phyloP scores from a whole-genome alignment of 2,113 vertebrate genomes.

The Tursiops truncatus region DNA sequence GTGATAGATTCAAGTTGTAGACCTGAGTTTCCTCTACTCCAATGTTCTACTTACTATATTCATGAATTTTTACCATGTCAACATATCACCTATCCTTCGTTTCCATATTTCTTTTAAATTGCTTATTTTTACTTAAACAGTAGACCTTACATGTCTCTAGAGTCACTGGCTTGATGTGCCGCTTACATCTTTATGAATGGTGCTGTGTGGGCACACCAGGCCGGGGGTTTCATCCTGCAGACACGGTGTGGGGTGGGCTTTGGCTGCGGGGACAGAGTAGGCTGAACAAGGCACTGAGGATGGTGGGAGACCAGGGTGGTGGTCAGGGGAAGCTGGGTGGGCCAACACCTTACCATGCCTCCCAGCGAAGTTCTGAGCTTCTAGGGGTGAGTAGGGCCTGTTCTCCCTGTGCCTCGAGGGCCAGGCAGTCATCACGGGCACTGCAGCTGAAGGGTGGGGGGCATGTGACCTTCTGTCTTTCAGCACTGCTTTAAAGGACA shows the following conservation, averaged over 20 bases:
- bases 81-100: not conserved
- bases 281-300: not conserved
- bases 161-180: not conserved
- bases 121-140: not conserved
- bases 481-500: constrained; percentile 99
- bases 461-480: constrained; percentile 59
- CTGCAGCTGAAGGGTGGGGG: not conserved
- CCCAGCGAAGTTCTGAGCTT: not conserved
- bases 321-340: not conserved
- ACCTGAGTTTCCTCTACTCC: fast-evolving
- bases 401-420: not conserved
- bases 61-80: not conserved
- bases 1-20: not conserved
- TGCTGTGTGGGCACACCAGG: not conserved
- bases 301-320: fast-evolving
- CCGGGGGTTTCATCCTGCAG: too few relatives aligned
- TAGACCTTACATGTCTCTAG: not conserved
- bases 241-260: fast-evolving
- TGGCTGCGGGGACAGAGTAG: not conserved
- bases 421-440: not conserved
- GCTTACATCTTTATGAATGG: not conserved
- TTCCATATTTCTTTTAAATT: not conserved
- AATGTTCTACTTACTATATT: not conserved
- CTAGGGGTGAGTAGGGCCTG: not conserved
- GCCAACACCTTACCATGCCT: not conserved